Evolutionary conservation across 2,797 vertebrate species (phyloP).

Genomic region (Cuculus canorus): DNA sequence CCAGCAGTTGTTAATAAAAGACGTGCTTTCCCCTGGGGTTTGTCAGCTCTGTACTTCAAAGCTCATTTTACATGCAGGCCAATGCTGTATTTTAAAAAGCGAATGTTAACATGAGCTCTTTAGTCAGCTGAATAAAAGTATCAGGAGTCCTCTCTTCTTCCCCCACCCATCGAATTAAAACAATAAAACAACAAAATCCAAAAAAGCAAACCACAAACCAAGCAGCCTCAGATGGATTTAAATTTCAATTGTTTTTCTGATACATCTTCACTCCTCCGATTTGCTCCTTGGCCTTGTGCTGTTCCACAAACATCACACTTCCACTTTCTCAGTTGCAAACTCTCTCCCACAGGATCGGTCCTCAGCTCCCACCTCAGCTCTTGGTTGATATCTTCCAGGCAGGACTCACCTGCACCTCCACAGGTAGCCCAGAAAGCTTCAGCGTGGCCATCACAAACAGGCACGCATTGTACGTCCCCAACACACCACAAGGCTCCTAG

Average conservation of each 20-base stretch:
- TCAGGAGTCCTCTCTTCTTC: neutral
- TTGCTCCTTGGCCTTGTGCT: neutral
- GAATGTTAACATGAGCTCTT: constrained; percentile 65
- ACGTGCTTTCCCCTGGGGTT: constrained; percentile 45
- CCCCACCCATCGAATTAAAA: neutral
- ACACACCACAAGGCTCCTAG: neutral
- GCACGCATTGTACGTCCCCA: rapidly evolving
- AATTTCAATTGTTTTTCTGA: neutral
- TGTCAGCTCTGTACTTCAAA: constrained; percentile 70
- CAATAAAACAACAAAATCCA: too few relatives aligned
- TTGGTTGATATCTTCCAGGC: neutral
- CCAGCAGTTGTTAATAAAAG: constrained; percentile 42
- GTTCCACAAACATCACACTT: neutral
- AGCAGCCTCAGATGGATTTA: neutral
- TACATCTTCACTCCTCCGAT: neutral
- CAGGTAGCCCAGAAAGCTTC: neutral
- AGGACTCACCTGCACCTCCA: neutral
- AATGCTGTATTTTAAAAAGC: neutral
- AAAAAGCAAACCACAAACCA: neutral
- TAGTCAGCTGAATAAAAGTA: constrained; percentile 41
- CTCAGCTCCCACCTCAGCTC: neutral
- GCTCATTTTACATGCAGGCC: constrained; percentile 54
- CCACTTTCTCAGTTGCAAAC: neutral
- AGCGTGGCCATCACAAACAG: neutral
- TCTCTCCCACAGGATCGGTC: rapidly evolving